Conservation (phyloP, 1,140 invertebrate genomes). For the Stegodyphus mimosarum region DNA sequence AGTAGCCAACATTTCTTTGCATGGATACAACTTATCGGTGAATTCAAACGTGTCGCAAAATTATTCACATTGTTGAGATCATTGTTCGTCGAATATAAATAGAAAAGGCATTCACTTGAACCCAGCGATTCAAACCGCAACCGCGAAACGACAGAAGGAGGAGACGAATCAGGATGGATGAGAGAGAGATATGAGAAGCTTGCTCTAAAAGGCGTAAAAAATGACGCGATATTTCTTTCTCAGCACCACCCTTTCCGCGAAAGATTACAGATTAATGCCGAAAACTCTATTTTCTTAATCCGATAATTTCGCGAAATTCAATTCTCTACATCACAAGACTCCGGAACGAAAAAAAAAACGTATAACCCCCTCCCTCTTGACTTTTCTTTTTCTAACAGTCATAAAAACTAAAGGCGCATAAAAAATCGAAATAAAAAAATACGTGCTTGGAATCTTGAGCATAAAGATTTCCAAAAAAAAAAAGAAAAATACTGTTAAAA, state of each 20-base stretch:
- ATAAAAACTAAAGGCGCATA: not conserved
- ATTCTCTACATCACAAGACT: not conserved
- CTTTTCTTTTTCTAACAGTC: not conserved
- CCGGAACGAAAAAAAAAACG: not conserved
- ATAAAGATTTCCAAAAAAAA: not conserved
- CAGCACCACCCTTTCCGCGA: not conserved
- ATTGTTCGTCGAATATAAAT: too few relatives aligned
- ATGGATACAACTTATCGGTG: too few relatives aligned
- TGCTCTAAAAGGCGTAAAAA: not conserved
- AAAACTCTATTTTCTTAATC: conserved; percentile 42
- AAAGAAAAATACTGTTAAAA: not conserved
- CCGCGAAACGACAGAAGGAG: too few relatives aligned
- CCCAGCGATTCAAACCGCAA: too few relatives aligned
- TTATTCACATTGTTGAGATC: too few relatives aligned
- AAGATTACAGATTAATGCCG: not conserved
- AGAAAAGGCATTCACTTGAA: too few relatives aligned
- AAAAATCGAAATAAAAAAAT: not conserved
- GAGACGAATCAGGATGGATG: too few relatives aligned
- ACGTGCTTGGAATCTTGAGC: too few relatives aligned
- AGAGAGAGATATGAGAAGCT: too few relatives aligned
- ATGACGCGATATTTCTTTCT: not conserved
- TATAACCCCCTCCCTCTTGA: not conserved
- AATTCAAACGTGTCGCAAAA: too few relatives aligned
- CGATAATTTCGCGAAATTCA: conserved; percentile 43
- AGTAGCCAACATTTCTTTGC: too few relatives aligned